Evolutionary conservation across 2,888 invertebrate species (phyloP).

Genomic region (Bellardia pandia): DNA sequence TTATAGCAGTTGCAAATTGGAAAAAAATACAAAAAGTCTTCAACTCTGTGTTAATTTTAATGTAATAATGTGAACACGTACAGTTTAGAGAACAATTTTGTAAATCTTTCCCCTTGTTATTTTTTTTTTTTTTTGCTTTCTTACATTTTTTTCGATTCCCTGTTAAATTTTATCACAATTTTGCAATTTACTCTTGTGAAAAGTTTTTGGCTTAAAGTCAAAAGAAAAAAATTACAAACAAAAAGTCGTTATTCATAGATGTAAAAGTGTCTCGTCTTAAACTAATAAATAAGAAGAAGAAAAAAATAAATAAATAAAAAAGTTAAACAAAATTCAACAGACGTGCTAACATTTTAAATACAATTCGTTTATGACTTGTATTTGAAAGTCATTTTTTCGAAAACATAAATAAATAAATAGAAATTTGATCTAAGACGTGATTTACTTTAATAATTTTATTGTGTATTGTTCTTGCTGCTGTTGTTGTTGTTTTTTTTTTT

Average conservation of each 20-base stretch:
- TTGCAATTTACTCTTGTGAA: constrained; percentile 33
- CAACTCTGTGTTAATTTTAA: constrained; percentile 52
- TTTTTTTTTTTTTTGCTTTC: background rate
- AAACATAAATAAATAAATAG: constrained; percentile 31
- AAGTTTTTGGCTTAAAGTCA: constrained; percentile 31
- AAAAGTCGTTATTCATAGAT: constrained; percentile 49
- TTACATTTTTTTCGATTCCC: background rate
- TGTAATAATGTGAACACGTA: constrained; percentile 54
- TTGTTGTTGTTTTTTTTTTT: background rate
- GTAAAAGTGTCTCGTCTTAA: constrained; percentile 57
- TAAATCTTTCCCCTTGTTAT: constrained; percentile 30
- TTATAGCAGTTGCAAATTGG: background rate
- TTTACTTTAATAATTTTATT: constrained; percentile 51
- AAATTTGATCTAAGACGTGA: constrained; percentile 60
- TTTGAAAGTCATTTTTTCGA: constrained; percentile 11
- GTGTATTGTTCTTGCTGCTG: constrained; percentile 10
- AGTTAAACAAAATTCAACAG: constrained; percentile 45
- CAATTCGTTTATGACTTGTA: constrained; percentile 47
- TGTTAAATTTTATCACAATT: constrained; percentile 42
- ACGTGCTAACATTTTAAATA: constrained; percentile 61
- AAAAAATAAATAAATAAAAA: constrained; percentile 18
- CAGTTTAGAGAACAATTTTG: constrained; percentile 42
- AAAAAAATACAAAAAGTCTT: background rate
- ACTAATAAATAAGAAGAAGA: constrained; percentile 57
- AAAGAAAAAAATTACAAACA: constrained; percentile 9